Conservation (phyloP, 2,888 invertebrate species). For the Allolobophora icterica region DNA sequence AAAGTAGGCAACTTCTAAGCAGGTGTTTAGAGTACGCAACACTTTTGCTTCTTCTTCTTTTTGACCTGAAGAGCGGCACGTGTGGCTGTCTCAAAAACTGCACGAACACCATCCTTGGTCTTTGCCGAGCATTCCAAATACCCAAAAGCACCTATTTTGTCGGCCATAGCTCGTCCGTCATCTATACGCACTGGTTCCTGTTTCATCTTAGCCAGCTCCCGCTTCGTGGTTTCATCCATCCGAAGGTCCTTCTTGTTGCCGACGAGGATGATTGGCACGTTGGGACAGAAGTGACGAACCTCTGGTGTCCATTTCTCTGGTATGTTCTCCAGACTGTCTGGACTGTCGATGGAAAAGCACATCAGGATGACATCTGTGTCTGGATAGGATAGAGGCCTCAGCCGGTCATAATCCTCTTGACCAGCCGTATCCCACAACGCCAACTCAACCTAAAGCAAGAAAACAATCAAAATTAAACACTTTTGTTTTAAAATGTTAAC, state of each 20-base stretch:
- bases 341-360: conserved; percentile 99
- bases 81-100: conserved; percentile 98
- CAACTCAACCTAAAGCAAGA: conserved; percentile 64
- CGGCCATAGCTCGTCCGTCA: conserved; percentile 95
- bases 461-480: neutral
- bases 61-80: conserved; percentile 92
- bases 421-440: conserved; percentile 92
- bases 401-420: conserved; percentile 94
- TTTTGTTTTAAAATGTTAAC: neutral
- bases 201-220: conserved; percentile 90
- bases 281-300: conserved; percentile 90
- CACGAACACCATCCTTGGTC: conserved; percentile 97
- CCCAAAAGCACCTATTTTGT: conserved; percentile 90
- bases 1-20: neutral
- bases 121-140: conserved; percentile 99
- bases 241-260: conserved; percentile 82
- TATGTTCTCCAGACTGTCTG: conserved; percentile 98
- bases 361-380: conserved; percentile 99
- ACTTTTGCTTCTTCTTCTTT: conserved; percentile 53
- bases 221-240: conserved; percentile 66
- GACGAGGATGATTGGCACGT: conserved; percentile 96
- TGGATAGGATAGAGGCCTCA: conserved; percentile 93
- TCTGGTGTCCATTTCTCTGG: conserved; percentile 99
- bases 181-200: conserved; percentile 97
- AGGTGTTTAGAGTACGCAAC: neutral